Conservation (phyloP, 2,113 vertebrate species). For the Urocitellus parryii region DNA sequence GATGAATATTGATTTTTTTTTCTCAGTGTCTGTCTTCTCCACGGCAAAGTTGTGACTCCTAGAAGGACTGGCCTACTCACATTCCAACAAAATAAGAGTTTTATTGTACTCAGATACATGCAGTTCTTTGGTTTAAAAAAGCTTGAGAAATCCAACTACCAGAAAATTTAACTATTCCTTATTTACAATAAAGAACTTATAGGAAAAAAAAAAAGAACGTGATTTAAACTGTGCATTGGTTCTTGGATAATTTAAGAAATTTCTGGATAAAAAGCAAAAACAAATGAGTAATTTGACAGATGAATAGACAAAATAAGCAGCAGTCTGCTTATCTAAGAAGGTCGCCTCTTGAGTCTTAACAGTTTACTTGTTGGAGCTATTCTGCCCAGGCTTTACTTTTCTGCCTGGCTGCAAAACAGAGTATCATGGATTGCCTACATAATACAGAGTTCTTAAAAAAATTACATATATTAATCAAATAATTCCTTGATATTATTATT, state of each 20-base stretch:
- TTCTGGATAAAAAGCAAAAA: background rate
- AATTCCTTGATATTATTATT: background rate
- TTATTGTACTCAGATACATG: background rate
- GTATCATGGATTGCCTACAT: background rate
- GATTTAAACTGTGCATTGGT: slow-evolving; percentile 21
- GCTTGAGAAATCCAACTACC: background rate
- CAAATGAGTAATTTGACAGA: background rate
- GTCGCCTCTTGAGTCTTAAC: too few relatives aligned
- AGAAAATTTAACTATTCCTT: background rate
- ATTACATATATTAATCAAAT: background rate
- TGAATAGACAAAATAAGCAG: background rate
- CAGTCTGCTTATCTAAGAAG: background rate
- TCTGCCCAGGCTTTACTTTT: background rate
- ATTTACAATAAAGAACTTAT: background rate
- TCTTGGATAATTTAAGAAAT: slow-evolving; percentile 29
- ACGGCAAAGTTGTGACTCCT: background rate
- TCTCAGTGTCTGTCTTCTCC: background rate
- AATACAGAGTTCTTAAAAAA: background rate
- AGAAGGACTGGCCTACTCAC: background rate
- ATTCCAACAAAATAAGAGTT: slow-evolving; percentile 14
- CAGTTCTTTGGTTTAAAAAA: background rate
- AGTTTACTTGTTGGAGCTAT: background rate
- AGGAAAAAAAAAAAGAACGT: background rate
- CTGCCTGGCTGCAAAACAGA: background rate
- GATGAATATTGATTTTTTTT: slow-evolving; percentile 9